A percentile compares a stretch with the other conserved stretches of the same genome.
phyloP scores from a whole-genome alignment of 2,888 invertebrate genomes.

The Belgica antarctica region DNA sequence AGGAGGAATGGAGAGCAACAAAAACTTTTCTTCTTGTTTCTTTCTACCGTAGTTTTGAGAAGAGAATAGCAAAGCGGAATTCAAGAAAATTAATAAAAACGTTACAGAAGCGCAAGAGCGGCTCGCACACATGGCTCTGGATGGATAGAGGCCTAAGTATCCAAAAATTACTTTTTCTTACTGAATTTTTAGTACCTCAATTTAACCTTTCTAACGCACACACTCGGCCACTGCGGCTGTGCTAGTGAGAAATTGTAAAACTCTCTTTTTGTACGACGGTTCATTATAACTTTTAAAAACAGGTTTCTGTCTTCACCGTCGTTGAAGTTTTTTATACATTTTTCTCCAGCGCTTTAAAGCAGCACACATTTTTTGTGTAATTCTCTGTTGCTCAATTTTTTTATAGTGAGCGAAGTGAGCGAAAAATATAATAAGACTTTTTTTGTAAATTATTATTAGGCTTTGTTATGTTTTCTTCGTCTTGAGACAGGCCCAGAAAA shows the following conservation, averaged over 20 bases:
- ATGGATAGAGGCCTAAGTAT: conserved; percentile 2
- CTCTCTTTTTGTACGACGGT: conserved; percentile 12
- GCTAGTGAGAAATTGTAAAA: conserved; percentile 22
- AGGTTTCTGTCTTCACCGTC: conserved; percentile 32
- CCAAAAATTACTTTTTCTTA: neutral
- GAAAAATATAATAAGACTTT: conserved; percentile 29
- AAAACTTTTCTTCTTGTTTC: neutral
- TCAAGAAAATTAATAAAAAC: conserved; percentile 40
- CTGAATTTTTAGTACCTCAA: conserved; percentile 21
- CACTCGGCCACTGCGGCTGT: neutral
- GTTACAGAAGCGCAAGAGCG: conserved; percentile 29
- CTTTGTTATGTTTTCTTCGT: conserved; percentile 9
- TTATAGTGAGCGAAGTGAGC: neutral
- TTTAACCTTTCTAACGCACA: conserved; percentile 30
- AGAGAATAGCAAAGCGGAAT: conserved; percentile 33
- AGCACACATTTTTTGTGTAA: conserved; percentile 13
- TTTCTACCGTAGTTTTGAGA: neutral
- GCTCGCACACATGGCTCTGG: neutral
- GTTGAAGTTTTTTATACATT: conserved; percentile 39
- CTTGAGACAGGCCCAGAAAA: neutral
- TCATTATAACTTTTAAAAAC: conserved; percentile 37
- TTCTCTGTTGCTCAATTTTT: conserved; percentile 20
- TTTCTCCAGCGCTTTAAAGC: neutral
- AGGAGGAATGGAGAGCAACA: conserved; percentile 33
- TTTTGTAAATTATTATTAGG: conserved; percentile 33